Percentiles rank a stretch among this genome's conserved stretches.
Conservation (phyloP, 2,888 invertebrate species). For the Drosophila trichaetosa region DNA sequence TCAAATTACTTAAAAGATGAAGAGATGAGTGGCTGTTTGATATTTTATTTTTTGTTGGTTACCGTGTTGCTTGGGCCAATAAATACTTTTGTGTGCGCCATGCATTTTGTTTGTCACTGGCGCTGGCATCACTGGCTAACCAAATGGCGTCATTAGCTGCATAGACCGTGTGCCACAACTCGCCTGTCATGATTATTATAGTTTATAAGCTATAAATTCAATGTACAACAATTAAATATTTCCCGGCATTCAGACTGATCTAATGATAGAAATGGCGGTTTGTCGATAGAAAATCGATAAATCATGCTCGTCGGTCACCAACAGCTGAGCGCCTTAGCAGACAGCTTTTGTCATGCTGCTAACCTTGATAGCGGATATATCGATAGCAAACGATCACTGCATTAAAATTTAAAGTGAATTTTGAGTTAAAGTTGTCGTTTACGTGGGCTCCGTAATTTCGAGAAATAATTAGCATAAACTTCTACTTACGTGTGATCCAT, state of each 20-base stretch:
- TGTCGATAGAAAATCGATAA: constrained; percentile 30
- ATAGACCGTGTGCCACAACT: constrained; percentile 22
- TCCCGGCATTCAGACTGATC: constrained; percentile 30
- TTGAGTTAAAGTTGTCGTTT: neutral
- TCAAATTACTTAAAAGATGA: constrained; percentile 23
- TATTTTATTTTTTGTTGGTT: neutral
- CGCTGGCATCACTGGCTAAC: constrained; percentile 2
- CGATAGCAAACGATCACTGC: constrained; percentile 31
- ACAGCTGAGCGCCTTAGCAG: constrained; percentile 11
- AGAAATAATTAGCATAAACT: neutral
- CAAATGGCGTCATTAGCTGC: constrained; percentile 35
- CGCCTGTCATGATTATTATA: constrained; percentile 8
- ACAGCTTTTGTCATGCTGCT: constrained; percentile 25
- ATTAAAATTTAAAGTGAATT: neutral
- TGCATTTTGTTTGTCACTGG: constrained; percentile 38
- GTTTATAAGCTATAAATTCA: neutral
- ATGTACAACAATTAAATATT: constrained; percentile 3
- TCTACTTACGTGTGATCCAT: neutral
- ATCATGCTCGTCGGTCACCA: neutral
- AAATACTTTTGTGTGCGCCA: constrained; percentile 69
- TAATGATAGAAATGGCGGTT: constrained; percentile 5
- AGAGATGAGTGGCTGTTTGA: neutral
- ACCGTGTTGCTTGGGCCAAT: constrained; percentile 56
- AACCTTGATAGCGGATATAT: neutral
- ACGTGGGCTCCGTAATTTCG: neutral